Base-by-base conservation (phyloP, 2,797 vertebrate species). In the Apogon hyalosoma region DNA sequence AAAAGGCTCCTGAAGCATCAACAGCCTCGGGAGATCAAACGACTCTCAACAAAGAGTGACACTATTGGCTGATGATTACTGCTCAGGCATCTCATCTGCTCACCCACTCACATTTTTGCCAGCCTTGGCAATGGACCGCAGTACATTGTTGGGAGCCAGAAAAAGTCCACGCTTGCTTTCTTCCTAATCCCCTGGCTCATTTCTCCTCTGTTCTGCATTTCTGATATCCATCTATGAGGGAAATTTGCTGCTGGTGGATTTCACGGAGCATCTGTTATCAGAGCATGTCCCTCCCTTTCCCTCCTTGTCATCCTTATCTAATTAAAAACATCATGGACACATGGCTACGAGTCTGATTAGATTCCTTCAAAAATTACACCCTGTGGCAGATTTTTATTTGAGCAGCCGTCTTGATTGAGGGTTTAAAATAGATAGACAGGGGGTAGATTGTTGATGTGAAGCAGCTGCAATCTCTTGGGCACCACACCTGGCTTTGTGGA, bases 241-340 rank as follows among this genome's bases (percentile, higher is more conserved):
- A 75, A 46, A 63, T 73, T 66, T 60, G 54, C 65, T 74, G 66
- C 68, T 19, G 61, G 65, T 70, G 48, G 73, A 66, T 77, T 81
- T 77, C 58, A 65, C 15, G 54, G 53, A 85, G 80, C 77, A 77
- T 88, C 75, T 88, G 75, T 71, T 83, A 75, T 76, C 76, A 64
- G 24, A 77, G 39, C 43, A 16, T 59, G 53, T 61, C 36, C 6
- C 42, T 57, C 69, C 39, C 19, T 40, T 61, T 63, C 33, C 33
- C 43, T 60, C 41, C 38, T 58, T 4, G 50, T 59, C 68, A 65
- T 88, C 51, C 43, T 71, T 52, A 75, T 85, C 85, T 69, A 76
- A 87, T 87, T 31, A 83, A 79, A 79, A 84, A 54, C 63, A 80
- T 55, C 69, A 64, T 2, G 31, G 53, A 69, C 24, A 70, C 63